Evolutionary conservation across 2,888 invertebrate genomes (phyloP).

Genomic region (Smittia sp.): DNA sequence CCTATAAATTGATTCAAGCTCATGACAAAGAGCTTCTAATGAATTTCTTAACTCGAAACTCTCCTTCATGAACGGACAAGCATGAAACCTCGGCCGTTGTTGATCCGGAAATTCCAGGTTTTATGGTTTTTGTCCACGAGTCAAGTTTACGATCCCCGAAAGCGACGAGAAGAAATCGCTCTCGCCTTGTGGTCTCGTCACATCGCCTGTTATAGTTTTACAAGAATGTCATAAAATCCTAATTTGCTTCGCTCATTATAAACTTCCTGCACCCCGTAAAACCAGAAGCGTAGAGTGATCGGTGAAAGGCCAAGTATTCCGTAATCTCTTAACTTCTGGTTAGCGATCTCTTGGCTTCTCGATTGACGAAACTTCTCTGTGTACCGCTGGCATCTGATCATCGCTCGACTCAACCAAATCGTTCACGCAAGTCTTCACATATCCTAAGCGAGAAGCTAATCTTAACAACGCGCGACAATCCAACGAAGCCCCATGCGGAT

Average conservation of each 20-base stretch:
- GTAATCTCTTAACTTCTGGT: no score
- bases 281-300: no score
- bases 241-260: constrained; percentile 36
- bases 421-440: no score
- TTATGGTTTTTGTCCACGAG: constrained; percentile 31
- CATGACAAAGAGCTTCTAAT: not conserved
- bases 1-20: no score
- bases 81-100: not conserved
- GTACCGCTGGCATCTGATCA: no score
- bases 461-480: not conserved
- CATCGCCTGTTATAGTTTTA: not conserved
- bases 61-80: no score
- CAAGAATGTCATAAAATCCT: constrained; percentile 22
- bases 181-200: not conserved
- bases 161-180: not conserved
- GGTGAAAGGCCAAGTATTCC: no score
- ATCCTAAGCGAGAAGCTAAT: not conserved
- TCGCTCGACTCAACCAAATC: no score
- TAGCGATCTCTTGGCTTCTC: no score
- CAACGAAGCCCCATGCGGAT: not conserved
- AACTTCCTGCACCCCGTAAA: no score
- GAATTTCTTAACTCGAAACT: not conserved
- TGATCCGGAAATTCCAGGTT: constrained; percentile 38
- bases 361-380: no score
- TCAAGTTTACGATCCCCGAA: not conserved